Base-by-base conservation (phyloP, 2,888 invertebrate species). In the Noctuana brunneofusca region DNA sequence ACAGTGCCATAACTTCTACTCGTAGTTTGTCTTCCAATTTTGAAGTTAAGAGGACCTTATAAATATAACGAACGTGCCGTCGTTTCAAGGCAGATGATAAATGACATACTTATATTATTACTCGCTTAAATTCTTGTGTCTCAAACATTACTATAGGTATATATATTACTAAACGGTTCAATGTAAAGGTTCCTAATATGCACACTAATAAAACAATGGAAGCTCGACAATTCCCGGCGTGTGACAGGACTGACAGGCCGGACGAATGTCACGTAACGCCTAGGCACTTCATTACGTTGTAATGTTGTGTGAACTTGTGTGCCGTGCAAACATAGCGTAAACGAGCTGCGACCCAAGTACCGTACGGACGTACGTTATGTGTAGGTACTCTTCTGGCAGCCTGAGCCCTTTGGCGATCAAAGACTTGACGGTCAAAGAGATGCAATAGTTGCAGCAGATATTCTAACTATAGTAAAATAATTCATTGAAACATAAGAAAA, bases 231-330 rank as follows among this genome's bases (percentile, higher is more conserved):
- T 14, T 18, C 11, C 43, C 11, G 18, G 46, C 20, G 20, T 2
- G 46, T 22, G 12, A 48, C 22, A 48, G n/a, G 12, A 12, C 46
- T 22, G 12, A 48, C 22, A 48, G n/a, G 12, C 22, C 46, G 22
- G 46, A 48, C 20, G 20, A 20, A 22, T 20, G 20, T 11, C 46
- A 20, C 22, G 22, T 48, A 12, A 48, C 18, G 12, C 46, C 22
- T 22, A 22, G 8, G 46, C 48, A 48, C 22, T 48, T 48, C 5
- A 48, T 48, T 48, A 48, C 20, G 41, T 20, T 46, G 18, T 46
- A 18, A 8, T 5, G 16, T 0, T 8, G 41, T 41, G 41, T 41
- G 16, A 8, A 1, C 8, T 0, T 8, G 41, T 41, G 41, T 41
- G 16, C 41, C 12, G 5, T 20, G 22, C 48, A 48, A 22, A 48